Percentiles rank a stretch among this genome's conserved stretches.
Evolutionary conservation across 2,113 vertebrate genomes (phyloP).

Genomic region (Lampris incognitus): DNA sequence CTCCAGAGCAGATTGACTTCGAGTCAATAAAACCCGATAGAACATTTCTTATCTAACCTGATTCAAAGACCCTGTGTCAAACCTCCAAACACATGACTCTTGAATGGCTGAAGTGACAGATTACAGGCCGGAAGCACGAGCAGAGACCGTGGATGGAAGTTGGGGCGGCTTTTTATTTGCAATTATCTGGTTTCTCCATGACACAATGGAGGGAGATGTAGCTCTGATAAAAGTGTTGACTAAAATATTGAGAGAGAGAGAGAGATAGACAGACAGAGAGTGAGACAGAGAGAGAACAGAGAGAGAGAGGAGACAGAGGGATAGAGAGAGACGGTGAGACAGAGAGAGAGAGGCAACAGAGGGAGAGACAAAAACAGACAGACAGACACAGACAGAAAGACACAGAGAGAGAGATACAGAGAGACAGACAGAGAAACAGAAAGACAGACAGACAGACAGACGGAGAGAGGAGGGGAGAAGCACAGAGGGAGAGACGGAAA

Average conservation of each 20-base stretch:
- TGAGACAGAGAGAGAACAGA: background rate
- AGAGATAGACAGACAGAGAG: conserved; percentile 12
- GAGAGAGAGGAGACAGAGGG: no score
- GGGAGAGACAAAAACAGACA: no score
- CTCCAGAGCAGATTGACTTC: conserved; percentile 32
- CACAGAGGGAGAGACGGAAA: no score
- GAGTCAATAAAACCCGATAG: conserved; percentile 44
- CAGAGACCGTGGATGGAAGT: conserved; percentile 55
- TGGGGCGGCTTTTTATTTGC: conserved; percentile 68
- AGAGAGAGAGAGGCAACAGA: no score
- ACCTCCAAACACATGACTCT: conserved; percentile 29
- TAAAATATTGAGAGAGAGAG: conserved; percentile 43
- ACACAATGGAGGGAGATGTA: conserved; percentile 71
- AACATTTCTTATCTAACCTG: conserved; percentile 51
- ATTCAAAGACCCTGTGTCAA: conserved; percentile 57
- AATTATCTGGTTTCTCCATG: conserved; percentile 67
- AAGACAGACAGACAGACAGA: no score
- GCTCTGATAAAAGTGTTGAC: conserved; percentile 76
- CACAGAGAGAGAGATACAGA: no score
- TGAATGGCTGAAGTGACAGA: conserved; percentile 57
- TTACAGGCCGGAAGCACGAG: conserved; percentile 61
- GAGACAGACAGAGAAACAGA: no score
- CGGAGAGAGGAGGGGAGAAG: no score
- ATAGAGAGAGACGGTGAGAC: no score
- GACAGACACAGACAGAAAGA: no score